Percentiles rank a stretch among this genome's conserved stretches.
Evolutionary conservation across 1,140 invertebrate genomes (phyloP).

Genomic region (Drepana arcuata): DNA sequence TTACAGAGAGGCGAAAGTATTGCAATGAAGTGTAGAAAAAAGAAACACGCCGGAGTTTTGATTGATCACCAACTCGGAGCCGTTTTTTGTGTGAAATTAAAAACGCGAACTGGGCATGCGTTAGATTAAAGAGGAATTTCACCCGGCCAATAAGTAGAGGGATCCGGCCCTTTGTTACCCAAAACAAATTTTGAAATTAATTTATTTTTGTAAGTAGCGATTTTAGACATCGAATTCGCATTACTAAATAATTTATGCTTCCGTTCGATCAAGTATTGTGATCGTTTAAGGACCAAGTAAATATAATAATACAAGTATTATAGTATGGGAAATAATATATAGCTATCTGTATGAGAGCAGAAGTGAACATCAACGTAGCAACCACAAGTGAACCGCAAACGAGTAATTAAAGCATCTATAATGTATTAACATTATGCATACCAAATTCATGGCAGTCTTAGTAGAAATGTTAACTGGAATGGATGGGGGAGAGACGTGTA

Average conservation of each 20-base stretch:
- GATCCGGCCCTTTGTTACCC: conserved; percentile 38
- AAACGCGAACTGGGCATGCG: conserved; percentile 62
- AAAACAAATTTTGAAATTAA: conserved; percentile 51
- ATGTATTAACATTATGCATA: conserved; percentile 65
- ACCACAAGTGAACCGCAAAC: conserved; percentile 49
- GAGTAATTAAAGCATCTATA: conserved; percentile 63
- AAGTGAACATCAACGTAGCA: conserved; percentile 25
- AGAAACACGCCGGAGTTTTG: conserved; percentile 56
- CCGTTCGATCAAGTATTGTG: conserved; percentile 12
- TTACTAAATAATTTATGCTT: conserved; percentile 20
- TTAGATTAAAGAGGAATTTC: conserved; percentile 67
- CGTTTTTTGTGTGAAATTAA: conserved; percentile 69
- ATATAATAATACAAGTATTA: too few relatives aligned
- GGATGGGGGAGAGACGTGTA: conserved; percentile 49
- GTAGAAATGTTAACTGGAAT: conserved; percentile 46
- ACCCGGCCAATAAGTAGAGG: conserved; percentile 46
- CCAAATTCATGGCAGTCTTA: conserved; percentile 57
- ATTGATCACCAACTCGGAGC: conserved; percentile 65
- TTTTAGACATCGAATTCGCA: conserved; percentile 43
- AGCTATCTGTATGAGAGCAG: conserved; percentile 9
- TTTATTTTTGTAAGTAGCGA: conserved; percentile 41
- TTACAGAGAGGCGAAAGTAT: conserved; percentile 64
- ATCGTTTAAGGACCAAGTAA: too few relatives aligned
- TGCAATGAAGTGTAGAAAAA: conserved; percentile 64
- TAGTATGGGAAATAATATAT: conserved; percentile 6